Conservation (phyloP, 2,113 vertebrate genomes). For the Aegotheles bennettii region DNA sequence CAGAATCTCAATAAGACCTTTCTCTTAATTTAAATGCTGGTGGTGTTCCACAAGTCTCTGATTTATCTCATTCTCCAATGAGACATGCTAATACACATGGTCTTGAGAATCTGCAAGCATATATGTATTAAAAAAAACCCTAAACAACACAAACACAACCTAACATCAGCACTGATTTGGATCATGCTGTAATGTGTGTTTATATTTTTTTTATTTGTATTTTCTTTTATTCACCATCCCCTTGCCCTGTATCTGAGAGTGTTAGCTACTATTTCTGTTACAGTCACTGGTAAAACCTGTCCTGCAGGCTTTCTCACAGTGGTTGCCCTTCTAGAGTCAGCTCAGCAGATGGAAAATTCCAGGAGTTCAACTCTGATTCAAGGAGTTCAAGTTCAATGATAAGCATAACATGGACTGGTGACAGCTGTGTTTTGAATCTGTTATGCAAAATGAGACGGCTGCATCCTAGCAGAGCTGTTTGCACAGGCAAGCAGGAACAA, state of each 20-base stretch:
- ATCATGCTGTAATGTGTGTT: conserved; percentile 46
- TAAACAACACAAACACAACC: neutral
- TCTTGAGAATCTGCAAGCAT: neutral
- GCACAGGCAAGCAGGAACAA: neutral
- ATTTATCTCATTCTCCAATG: neutral
- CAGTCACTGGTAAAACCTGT: conserved; percentile 59
- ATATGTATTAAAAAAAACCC: neutral
- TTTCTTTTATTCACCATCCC: conserved; percentile 66
- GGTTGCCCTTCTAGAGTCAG: conserved; percentile 42
- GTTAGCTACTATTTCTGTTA: conserved; percentile 66
- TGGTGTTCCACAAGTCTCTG: neutral
- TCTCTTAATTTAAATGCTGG: neutral
- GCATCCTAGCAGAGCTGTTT: neutral
- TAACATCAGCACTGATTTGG: conserved; percentile 1
- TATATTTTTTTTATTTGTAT: conserved; percentile 63
- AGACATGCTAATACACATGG: neutral
- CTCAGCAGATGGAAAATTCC: conserved; percentile 75
- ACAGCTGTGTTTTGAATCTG: conserved; percentile 65
- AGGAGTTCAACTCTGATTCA: conserved; percentile 65
- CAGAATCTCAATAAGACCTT: neutral
- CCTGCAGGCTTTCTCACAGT: conserved; percentile 55
- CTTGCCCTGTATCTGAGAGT: conserved; percentile 36
- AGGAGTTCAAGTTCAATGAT: no score
- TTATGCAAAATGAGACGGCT: conserved; percentile 47
- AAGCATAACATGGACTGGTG: conserved; percentile 50